A percentile compares a stretch with the other conserved stretches of the same genome.
These are phyloP conservation scores for Anoura caudifer DNA, from an alignment of 2,113 vertebrate species.

Conservation along the genomic window DNA sequence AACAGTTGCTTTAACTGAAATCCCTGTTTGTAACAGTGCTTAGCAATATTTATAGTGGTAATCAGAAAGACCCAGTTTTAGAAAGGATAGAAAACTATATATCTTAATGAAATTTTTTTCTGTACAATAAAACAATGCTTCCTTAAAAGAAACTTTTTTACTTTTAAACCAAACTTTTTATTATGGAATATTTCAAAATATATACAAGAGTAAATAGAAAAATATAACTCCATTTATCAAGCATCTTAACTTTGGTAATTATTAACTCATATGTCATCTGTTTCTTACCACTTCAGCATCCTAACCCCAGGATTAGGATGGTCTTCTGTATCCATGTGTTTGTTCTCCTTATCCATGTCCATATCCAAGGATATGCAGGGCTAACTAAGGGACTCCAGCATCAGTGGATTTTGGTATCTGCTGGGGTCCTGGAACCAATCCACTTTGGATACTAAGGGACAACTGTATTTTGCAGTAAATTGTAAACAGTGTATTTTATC, in stretches of 20 bases:
- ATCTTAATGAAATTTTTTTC: conserved; percentile 20
- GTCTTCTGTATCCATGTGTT: not conserved
- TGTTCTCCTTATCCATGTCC: not conserved
- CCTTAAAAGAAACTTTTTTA: conserved; percentile 5
- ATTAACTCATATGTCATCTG: not conserved
- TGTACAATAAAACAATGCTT: conserved; percentile 1
- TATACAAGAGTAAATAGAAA: not conserved
- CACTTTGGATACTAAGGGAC: not conserved
- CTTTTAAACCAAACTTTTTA: conserved; percentile 18
- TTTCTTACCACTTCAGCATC: not conserved
- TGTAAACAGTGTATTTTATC: not conserved
- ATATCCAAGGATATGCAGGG: not conserved
- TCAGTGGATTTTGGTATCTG: not conserved
- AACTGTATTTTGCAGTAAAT: conserved; percentile 29
- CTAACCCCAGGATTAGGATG: not conserved
- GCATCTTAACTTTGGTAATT: not conserved
- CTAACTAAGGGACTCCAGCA: not conserved
- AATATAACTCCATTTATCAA: not conserved
- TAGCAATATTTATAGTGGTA: not conserved
- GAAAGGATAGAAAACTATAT: not conserved
- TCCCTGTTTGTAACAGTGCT: not conserved
- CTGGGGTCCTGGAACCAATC: not conserved
- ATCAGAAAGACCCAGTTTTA: not conserved
- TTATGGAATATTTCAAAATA: conserved; percentile 14
- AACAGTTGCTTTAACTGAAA: not conserved